Base-by-base conservation (phyloP, 1,140 invertebrate species). In the Pachypeltis micranthus region DNA sequence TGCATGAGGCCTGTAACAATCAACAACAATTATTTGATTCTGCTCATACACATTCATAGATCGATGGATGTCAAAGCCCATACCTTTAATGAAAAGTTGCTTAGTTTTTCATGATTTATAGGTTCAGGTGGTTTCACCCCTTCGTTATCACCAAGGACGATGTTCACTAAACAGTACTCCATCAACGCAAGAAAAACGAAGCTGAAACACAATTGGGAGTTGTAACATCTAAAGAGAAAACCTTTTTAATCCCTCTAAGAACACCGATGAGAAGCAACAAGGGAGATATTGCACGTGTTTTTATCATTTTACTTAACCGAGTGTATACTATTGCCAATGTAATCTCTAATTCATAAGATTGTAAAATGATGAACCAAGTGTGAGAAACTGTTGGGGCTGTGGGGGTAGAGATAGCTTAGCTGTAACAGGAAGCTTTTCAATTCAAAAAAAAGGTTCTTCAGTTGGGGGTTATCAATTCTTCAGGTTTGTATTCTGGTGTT, bases 161-260 rank as follows among this genome's bases (percentile, higher is more conserved):
- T 91, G 69, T 93, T 93, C 1, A 94, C 90, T 65, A 94, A 74
- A 69, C 90, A 93, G 72, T 93, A 94, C 73, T 94, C 91, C 91
- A 94, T 93, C 31, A 94, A 73, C 2, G 91, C 91, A 84, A 93
- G 87, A 72, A 94, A 94, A 69, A 94, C 91, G 75, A 94, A 91
- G 29, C 83, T 85, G 70, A 31, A 69, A 57, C 25, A 10, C 24
- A 44, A 19, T n/a, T 60, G 3, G 39, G 21, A 19, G n/a, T 2
- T 23, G 39, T 39, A n/a, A n/a, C n/a, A n/a, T n/a, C n/a, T n/a
- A n/a, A n/a, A n/a, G n/a, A n/a, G 16, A 1, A n/a, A 27, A 58
- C 19, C 21, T 58, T 58, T 26, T 25, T 39, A 1, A 39, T 60
- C 19, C 2, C 16, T 58, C 21, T 27, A 27, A 19, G 27, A 10